Conservation (phyloP, 2,113 vertebrate genomes). For the Pan paniscus region DNA sequence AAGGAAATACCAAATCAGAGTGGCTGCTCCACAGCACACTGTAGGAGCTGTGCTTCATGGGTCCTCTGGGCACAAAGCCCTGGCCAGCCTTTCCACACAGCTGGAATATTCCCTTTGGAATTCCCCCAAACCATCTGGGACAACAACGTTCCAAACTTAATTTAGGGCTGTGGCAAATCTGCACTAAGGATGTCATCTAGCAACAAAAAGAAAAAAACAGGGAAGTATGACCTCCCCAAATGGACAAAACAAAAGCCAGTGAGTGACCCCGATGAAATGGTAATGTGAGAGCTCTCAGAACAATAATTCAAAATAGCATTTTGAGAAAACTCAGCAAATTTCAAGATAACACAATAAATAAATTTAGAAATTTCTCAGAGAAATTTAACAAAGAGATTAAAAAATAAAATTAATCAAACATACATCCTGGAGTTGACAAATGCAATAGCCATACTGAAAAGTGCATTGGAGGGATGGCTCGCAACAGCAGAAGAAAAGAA, state of each 20-base stretch:
- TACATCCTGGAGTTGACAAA: not conserved
- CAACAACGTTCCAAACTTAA: not conserved
- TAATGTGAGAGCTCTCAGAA: not conserved
- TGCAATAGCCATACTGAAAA: not conserved
- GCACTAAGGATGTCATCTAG: not conserved
- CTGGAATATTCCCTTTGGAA: not conserved
- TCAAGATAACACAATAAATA: not conserved
- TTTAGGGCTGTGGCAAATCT: not conserved
- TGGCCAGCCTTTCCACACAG: not conserved
- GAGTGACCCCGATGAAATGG: not conserved
- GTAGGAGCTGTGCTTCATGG: not conserved
- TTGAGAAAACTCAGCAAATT: not conserved
- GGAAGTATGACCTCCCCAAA: not conserved
- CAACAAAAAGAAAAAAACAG: not conserved
- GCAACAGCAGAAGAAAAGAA: not conserved
- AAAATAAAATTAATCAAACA: not conserved
- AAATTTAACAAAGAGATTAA: not conserved
- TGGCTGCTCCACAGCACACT: not conserved
- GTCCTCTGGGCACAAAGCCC: not conserved
- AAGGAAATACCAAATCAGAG: not conserved
- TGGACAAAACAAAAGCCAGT: not conserved
- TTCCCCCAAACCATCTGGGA: not conserved
- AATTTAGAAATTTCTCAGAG: not conserved
- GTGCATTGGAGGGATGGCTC: not conserved
- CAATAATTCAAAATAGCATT: not conserved